Evolutionary conservation across 1,140 invertebrate genomes (phyloP), one percentile per base, ranked within the genome.

Genomic region (Drosophila erecta): DNA sequence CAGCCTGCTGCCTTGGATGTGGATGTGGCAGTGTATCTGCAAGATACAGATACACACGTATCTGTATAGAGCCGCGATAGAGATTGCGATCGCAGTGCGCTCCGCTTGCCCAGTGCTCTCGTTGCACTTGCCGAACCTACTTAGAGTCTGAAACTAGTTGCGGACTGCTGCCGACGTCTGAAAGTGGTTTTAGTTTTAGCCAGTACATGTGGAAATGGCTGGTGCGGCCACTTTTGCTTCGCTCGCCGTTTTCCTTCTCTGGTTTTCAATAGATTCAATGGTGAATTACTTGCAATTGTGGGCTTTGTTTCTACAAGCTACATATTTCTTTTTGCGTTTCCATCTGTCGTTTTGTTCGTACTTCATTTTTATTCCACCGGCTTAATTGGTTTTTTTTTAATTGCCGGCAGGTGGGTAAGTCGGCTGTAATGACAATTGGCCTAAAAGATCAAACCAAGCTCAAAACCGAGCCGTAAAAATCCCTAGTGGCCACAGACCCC

Each of bases 41-140:
- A 43, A 75, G 72, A 74, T 75, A 64, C 73, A 58, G 40, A 66
- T 74, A 55, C 22, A 17, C 50, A 11, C 15, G 10, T 11, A n/a
- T n/a, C n/a, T n/a, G n/a, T n/a, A n/a, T n/a, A n/a, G n/a, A n/a
- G 30, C 41, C 44, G 30, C 37, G 61, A 53, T 67, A 30, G 49
- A 53, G 62, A 40, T 65, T 46, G 59, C 57, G 59, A 66, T 64
- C 44, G 59, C 59, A n/a, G 44, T 35, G 20, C 75, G 72, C 58
- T 53, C 79, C 53, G 79, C 56, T 81, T 81, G 79, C 79, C 79
- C 75, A 79, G 47, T 83, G 79, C 79, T 69, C 75, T 79, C 54
- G 62, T 50, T 85, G 76, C 81, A 80, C 67, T 78, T 81, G 78
- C 77, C 60, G 43, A 72, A 43, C 71, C 70, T 55, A 57, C 55